These are phyloP conservation scores for human DNA, from an alignment of 2,113 vertebrate genomes.

Conservation along the genomic window DNA sequence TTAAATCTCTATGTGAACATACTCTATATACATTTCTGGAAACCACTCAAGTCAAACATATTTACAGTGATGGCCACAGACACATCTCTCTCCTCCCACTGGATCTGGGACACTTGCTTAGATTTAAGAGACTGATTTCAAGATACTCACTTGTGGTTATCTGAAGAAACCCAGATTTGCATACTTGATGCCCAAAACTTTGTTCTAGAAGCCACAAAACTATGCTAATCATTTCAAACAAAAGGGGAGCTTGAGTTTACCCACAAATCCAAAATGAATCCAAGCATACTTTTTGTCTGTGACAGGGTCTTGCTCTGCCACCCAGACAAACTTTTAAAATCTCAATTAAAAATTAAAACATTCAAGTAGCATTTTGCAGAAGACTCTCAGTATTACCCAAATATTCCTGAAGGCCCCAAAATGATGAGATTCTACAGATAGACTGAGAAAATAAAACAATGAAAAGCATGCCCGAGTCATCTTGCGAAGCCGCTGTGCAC, in stretches of 20 bases:
- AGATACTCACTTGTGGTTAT: background rate
- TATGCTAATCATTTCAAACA: background rate
- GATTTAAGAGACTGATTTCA: background rate
- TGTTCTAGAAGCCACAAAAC: background rate
- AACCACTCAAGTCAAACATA: background rate
- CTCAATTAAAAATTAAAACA: background rate
- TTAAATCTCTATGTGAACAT: background rate
- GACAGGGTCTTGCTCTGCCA: too few relatives aligned
- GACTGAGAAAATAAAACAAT: background rate
- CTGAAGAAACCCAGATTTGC: background rate
- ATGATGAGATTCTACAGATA: background rate
- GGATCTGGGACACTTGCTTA: background rate
- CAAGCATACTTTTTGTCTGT: background rate
- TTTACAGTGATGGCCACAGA: background rate
- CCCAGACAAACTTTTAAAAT: background rate
- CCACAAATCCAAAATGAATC: background rate
- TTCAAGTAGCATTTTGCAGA: background rate
- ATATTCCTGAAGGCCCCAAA: background rate
- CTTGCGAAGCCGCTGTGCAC: fast-evolving
- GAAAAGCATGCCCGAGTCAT: background rate
- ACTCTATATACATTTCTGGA: background rate
- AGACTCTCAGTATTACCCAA: background rate
- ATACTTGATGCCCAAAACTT: background rate
- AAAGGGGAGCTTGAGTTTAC: background rate
- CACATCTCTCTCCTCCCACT: background rate